Evolutionary conservation across 2,888 invertebrate genomes (phyloP).

Genomic region (Cephus sareptanus): DNA sequence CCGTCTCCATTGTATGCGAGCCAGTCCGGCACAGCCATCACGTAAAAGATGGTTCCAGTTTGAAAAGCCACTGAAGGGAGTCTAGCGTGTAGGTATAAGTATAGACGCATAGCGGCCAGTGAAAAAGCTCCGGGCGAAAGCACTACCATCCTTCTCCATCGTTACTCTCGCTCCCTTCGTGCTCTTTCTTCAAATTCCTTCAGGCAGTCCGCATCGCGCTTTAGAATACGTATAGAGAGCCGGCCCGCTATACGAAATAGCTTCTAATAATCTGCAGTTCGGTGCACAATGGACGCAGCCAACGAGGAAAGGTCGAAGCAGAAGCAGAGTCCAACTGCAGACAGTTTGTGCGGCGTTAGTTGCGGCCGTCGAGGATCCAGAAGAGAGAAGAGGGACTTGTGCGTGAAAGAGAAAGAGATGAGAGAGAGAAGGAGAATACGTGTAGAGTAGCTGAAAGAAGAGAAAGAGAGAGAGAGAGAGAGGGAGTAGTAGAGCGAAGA

Average conservation of each 20-base stretch:
- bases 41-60: too few species aligned
- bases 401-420: slow-evolving; percentile 25
- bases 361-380: slow-evolving; percentile 22
- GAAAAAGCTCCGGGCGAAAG: too few species aligned
- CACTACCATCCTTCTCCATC: too few species aligned
- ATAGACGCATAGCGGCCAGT: too few species aligned
- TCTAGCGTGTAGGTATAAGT: too few species aligned
- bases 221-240: neutral
- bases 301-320: slow-evolving; percentile 40
- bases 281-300: slow-evolving; percentile 27
- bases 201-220: neutral
- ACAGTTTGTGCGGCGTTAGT: slow-evolving; percentile 27
- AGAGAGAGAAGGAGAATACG: slow-evolving; percentile 19
- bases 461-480: neutral
- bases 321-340: slow-evolving; percentile 37
- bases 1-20: neutral
- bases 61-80: too few species aligned
- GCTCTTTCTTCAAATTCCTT: slow-evolving; percentile 17
- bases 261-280: slow-evolving; percentile 31
- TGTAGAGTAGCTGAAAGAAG: slow-evolving; percentile 17
- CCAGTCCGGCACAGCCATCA: neutral
- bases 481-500: slow-evolving; percentile 3
- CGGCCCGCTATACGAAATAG: slow-evolving; percentile 13
- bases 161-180: too few species aligned
- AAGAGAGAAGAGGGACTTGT: slow-evolving; percentile 24